Base-by-base conservation (phyloP, 2,113 vertebrate genomes). In the Megalops atlanticus region DNA sequence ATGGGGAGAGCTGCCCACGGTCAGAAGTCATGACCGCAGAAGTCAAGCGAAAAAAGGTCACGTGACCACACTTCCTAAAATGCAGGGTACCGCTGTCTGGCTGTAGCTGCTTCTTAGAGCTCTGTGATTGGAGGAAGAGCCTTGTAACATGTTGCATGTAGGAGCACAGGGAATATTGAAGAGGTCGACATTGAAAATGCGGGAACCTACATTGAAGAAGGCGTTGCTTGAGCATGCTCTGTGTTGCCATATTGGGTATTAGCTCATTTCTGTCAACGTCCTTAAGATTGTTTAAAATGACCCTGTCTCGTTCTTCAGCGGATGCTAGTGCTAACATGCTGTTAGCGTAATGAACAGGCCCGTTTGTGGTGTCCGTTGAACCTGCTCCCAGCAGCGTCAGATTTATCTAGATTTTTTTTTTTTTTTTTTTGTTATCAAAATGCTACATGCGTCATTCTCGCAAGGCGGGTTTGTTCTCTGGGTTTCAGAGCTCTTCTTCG, bases 401-500 rank as follows among this genome's bases (percentile, higher is more conserved):
- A 69, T 71, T 74, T 21, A 52, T 27, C 39, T n/a, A n/a, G n/a
- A n/a, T 71, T 74, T 21, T 69, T 27, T 45, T 35, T 38, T 36
- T 78, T 15, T 27, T 33, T 27, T 47, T 76, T 21, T 4, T 76
- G 74, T 49, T 49, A 27, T 40, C 49, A 27, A 10, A n/a, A 39
- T 74, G 3, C 68, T n/a, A n/a, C n/a, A n/a, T n/a, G n/a, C n/a
- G n/a, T n/a, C n/a, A n/a, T n/a, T 27, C 31, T 31, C 33, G 24
- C 4, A 18, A 14, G 8, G 4, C 24, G 24, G 36, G 40, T 35
- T 41, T 74, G 52, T 76, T 78, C 38, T 43, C 6, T 36, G 70
- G 78, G 79, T 70, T 49, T n/a, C 11, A 72, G 39, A 52, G 85
- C 73, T 79, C 78, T 80, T 82, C 21, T n/a, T 3, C 10, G 16